A percentile compares a stretch with the other conserved stretches of the same genome.
Conservation (phyloP, 2,888 invertebrate species). For the Parasteatoda lunata region DNA sequence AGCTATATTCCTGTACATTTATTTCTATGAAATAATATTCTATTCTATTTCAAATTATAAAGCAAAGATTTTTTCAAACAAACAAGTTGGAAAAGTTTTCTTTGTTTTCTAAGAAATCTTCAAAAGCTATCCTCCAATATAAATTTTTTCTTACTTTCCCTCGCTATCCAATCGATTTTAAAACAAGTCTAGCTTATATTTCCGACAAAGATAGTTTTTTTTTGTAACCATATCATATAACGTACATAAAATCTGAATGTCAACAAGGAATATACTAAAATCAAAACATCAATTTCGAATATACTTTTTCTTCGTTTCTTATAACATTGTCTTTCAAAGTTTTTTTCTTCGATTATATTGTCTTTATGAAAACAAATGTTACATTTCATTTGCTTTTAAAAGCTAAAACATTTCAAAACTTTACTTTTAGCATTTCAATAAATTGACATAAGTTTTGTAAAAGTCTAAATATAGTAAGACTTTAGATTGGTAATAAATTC, state of each 20-base stretch:
- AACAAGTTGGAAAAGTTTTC: too few relatives aligned
- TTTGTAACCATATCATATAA: background rate
- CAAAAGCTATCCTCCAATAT: too few relatives aligned
- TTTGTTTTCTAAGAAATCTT: too few relatives aligned
- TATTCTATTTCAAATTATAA: too few relatives aligned
- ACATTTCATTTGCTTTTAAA: background rate
- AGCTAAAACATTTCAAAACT: too few relatives aligned
- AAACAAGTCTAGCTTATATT: background rate
- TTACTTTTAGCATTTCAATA: too few relatives aligned
- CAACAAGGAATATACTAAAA: background rate
- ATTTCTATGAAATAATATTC: too few relatives aligned
- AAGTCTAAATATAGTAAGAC: too few relatives aligned
- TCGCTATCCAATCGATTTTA: background rate
- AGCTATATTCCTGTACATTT: too few relatives aligned
- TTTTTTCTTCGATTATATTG: background rate
- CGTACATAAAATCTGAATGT: constrained; percentile 2
- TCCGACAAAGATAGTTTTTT: background rate
- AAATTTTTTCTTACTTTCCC: background rate
- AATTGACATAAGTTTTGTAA: too few relatives aligned
- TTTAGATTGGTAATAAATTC: too few relatives aligned
- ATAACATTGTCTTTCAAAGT: background rate
- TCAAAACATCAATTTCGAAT: constrained; percentile 1
- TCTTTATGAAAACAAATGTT: background rate
- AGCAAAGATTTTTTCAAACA: too few relatives aligned
- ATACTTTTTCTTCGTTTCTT: background rate